Evolutionary conservation across 2,888 invertebrate species (phyloP).

Genomic region (Girardia tigrina): DNA sequence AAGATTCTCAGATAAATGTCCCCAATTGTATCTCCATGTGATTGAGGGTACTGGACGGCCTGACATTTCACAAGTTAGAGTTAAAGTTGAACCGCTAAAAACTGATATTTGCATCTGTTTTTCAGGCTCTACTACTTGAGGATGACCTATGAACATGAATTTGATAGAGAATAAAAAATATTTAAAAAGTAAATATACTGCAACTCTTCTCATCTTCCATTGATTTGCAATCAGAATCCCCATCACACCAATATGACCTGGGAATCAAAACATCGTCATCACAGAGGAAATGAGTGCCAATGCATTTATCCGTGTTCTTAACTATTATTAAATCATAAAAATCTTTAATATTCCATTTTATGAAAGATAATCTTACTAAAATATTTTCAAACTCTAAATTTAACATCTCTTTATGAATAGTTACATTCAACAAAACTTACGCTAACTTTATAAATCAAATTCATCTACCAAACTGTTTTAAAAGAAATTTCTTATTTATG

Average conservation of each 20-base stretch:
- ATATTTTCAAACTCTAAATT: too few species aligned
- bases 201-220: conserved; percentile 29
- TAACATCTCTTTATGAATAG: too few species aligned
- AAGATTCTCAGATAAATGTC: neutral
- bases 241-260: conserved; percentile 31
- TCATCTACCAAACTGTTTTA: too few species aligned
- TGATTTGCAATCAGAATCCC: conserved; percentile 21
- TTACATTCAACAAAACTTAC: too few species aligned
- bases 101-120: neutral
- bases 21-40: conserved; percentile 31
- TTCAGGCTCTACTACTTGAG: neutral
- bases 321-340: neutral
- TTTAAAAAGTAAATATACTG: neutral
- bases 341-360: too few species aligned
- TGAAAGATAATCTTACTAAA: too few species aligned
- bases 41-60: conserved; percentile 27
- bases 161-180: neutral
- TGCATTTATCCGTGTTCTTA: conserved; percentile 27
- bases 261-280: conserved; percentile 14
- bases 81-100: neutral
- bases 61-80: conserved; percentile 25
- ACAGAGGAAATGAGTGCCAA: conserved; percentile 30
- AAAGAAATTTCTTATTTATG: too few species aligned
- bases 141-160: neutral
- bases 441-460: too few species aligned